Evolutionary conservation across 2,113 vertebrate species (phyloP).

Genomic region (Pavo muticus): DNA sequence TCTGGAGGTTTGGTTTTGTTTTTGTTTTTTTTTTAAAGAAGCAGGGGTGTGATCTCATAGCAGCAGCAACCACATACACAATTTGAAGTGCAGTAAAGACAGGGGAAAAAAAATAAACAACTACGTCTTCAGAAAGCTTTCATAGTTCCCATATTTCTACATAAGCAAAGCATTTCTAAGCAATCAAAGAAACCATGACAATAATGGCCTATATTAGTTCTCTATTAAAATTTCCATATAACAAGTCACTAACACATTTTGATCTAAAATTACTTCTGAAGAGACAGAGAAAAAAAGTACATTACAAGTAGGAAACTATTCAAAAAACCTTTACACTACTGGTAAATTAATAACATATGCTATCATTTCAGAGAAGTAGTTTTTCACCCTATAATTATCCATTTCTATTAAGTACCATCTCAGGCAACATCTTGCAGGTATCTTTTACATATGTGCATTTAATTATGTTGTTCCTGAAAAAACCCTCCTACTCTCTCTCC

Average conservation of each 20-base stretch:
- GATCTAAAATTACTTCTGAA: slow-evolving; percentile 46
- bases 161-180: not conserved
- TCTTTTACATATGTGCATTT: slow-evolving; percentile 26
- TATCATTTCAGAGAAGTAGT: not conserved
- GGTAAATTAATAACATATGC: not conserved
- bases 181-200: slow-evolving; percentile 18
- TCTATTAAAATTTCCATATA: slow-evolving; percentile 15
- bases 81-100: not conserved
- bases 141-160: not conserved
- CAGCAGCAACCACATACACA: not conserved
- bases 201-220: not conserved
- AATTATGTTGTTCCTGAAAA: slow-evolving; percentile 37
- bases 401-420: not conserved
- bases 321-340: not conserved
- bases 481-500: not conserved
- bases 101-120: not conserved
- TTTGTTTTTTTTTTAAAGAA: not conserved
- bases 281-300: not conserved
- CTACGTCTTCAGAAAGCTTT: not conserved
- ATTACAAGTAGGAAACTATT: not conserved
- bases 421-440: not conserved
- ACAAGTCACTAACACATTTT: slow-evolving; percentile 7
- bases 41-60: not conserved
- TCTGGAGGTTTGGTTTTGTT: not conserved
- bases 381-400: not conserved